phyloP scores from a whole-genome alignment of 2,113 vertebrate genomes.

The Ophthalmolycus amberensis region DNA sequence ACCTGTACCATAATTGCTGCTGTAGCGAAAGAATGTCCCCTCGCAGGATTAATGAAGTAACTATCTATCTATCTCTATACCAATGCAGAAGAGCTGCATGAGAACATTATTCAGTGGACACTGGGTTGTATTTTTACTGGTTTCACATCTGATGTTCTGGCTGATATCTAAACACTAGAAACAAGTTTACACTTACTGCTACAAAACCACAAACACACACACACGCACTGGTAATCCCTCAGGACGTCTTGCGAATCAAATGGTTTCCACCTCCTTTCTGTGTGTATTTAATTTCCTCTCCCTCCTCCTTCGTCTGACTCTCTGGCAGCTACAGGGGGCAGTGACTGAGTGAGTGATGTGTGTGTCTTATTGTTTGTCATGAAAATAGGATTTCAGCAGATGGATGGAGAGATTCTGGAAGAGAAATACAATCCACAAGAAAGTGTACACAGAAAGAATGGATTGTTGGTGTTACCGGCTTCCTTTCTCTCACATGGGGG shows the following conservation, averaged over 20 bases:
- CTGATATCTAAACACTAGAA: neutral
- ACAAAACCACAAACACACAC: neutral
- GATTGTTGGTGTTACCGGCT: conserved; percentile 36
- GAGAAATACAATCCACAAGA: conserved; percentile 58
- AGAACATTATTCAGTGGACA: neutral
- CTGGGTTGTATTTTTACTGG: neutral
- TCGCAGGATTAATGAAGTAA: too few species aligned
- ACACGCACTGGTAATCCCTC: neutral
- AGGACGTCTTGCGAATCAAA: conserved; percentile 2
- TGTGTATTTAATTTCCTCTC: neutral
- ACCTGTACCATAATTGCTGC: neutral
- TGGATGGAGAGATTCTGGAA: conserved; percentile 56
- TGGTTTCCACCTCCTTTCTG: neutral
- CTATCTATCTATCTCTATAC: too few species aligned
- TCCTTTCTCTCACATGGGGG: conserved; percentile 27
- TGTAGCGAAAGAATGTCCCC: too few species aligned
- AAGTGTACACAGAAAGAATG: conserved; percentile 35
- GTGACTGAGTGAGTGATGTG: conserved; percentile 50
- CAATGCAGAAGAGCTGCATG: neutral
- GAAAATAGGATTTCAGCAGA: conserved; percentile 65
- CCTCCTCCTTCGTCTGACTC: conserved; percentile 18
- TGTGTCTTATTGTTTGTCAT: conserved; percentile 61
- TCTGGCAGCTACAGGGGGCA: conserved; percentile 36
- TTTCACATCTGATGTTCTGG: neutral
- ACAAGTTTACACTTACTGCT: neutral